These are phyloP conservation scores for Heteromyza rotundicornis DNA, from an alignment of 2,888 invertebrate species.

Conservation along the genomic window DNA sequence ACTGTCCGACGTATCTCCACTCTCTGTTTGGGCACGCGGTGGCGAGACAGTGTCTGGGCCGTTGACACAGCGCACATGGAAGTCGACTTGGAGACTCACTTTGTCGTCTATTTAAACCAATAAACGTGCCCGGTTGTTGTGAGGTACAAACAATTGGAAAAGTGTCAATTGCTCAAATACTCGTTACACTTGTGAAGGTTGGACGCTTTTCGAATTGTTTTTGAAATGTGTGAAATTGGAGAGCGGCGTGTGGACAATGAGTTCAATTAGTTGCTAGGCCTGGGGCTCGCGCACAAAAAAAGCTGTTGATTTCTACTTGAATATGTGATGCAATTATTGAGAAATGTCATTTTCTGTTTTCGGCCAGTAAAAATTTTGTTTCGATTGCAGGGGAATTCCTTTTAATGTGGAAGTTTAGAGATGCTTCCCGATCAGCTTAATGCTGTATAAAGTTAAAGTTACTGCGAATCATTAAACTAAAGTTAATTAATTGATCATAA, in stretches of 20 bases:
- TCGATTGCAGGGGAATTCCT: too few relatives aligned
- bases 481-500: too few relatives aligned
- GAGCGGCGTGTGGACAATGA: constrained; percentile 52
- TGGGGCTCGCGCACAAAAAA: too few relatives aligned
- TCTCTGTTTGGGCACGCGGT: neutral
- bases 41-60: constrained; percentile 10
- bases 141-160: constrained; percentile 43
- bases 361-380: too few relatives aligned
- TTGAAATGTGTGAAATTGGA: constrained; percentile 38
- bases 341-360: too few relatives aligned
- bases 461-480: too few relatives aligned
- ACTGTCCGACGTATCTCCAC: neutral
- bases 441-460: too few relatives aligned
- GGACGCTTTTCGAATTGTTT: neutral
- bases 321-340: too few relatives aligned
- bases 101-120: constrained; percentile 55
- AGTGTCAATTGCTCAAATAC: constrained; percentile 44
- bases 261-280: constrained; percentile 46
- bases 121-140: constrained; percentile 41
- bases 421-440: too few relatives aligned
- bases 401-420: too few relatives aligned
- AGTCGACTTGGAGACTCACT: too few relatives aligned
- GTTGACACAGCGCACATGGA: constrained; percentile 22
- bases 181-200: constrained; percentile 17
- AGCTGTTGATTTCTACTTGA: too few relatives aligned